phyloP scores from a whole-genome alignment of 2,797 vertebrate genomes.

The Poliocrania exsul region DNA sequence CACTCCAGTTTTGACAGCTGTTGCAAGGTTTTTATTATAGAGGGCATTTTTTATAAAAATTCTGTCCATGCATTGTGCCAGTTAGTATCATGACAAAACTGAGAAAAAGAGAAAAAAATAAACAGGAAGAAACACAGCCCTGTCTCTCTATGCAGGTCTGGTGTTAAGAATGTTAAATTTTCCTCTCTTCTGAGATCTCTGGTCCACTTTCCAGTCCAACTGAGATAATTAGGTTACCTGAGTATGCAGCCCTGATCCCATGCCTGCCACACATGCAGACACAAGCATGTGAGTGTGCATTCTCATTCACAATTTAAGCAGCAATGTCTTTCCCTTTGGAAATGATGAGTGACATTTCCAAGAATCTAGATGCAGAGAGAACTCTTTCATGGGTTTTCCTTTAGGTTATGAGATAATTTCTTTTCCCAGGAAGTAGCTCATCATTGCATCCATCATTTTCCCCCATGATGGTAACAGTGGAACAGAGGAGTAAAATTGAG shows the following conservation, averaged over 20 bases:
- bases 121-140: not conserved
- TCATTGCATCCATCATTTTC: not conserved
- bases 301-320: fast-evolving
- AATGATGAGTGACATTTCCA: not conserved
- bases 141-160: not conserved
- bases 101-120: not conserved
- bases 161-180: not conserved
- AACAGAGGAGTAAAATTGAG: not conserved
- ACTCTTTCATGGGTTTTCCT: not conserved
- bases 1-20: not conserved
- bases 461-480: not conserved
- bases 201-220: not conserved
- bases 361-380: not conserved
- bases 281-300: fast-evolving
- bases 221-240: not conserved
- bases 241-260: not conserved
- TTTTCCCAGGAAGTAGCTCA: not conserved
- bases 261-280: fast-evolving
- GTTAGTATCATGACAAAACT: not conserved
- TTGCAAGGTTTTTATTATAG: not conserved
- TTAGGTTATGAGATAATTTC: not conserved
- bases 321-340: not conserved
- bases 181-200: not conserved
- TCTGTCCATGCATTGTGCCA: not conserved
- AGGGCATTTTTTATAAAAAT: not conserved